Evolutionary conservation across 2,113 vertebrate genomes (phyloP).

Genomic region (Notiomystis cincta): DNA sequence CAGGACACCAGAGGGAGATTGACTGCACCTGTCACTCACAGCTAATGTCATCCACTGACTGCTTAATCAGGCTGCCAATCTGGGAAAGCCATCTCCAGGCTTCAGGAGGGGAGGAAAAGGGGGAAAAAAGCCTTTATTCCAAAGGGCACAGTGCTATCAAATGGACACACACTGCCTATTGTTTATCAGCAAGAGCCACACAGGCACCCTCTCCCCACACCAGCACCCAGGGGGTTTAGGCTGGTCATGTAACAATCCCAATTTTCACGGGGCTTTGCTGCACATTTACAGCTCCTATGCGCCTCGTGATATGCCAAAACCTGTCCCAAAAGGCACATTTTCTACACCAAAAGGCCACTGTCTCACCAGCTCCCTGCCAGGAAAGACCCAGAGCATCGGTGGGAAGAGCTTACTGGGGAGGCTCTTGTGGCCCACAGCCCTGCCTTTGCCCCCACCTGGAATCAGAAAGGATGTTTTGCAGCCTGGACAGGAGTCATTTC

Average conservation of each 20-base stretch:
- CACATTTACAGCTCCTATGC: not conserved
- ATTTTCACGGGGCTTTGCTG: slow-evolving; percentile 18
- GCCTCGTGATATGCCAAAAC: not conserved
- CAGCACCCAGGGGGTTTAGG: not conserved
- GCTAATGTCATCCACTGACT: not conserved
- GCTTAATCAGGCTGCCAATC: slow-evolving; percentile 42
- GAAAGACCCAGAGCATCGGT: not conserved
- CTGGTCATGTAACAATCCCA: not conserved
- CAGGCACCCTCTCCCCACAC: not conserved
- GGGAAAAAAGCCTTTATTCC: not conserved
- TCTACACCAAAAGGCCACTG: not conserved
- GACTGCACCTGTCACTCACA: slow-evolving; percentile 14
- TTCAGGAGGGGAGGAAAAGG: not conserved
- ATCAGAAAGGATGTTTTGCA: not conserved
- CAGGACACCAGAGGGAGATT: not conserved
- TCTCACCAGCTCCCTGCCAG: not conserved
- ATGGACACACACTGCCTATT: not conserved
- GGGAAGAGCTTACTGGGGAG: not conserved
- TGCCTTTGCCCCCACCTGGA: not conserved
- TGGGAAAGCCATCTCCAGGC: not conserved
- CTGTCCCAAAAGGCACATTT: accelerated
- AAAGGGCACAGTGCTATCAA: slow-evolving; percentile 4
- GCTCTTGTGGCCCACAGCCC: not conserved
- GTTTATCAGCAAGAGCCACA: slow-evolving; percentile 31
- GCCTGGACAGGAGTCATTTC: not conserved